Base-by-base conservation (phyloP, 2,888 invertebrate species). In the Ichneumoninae sp. region DNA sequence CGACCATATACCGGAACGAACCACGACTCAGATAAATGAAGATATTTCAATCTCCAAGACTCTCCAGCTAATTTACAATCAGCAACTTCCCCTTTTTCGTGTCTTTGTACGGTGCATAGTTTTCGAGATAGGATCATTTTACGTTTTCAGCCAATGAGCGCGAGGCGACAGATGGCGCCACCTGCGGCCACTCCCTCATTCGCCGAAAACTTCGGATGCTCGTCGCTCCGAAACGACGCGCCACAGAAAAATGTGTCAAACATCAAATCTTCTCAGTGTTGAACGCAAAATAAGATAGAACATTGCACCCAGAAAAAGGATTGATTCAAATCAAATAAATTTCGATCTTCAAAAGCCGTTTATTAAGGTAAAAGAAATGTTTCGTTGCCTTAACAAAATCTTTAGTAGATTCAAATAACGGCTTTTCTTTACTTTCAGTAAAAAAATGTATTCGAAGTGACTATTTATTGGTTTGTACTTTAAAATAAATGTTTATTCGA, bases 1-100 rank as follows among this genome's bases (percentile, higher is more conserved):
- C 1, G 19, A 33, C 50, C 7, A 50, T 33, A 50, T 63, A 79
- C 30, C 19, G 71, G 65, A 36, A 13, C 8, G 26, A 26, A 57
- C 22, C 30, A 66, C 70, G 73, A 83, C 80, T 76, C 52, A 77
- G 79, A 83, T 26, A 77, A 85, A 85, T 68, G 79, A 83, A 65
- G 79, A 85, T 82, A 79, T 76, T 82, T 60, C 76, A 82, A 75
- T 66, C 54, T 36, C 40, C 52, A 76, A 63, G 66, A 71, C 68
- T 68, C 22, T 13, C 13, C 66, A 6, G 80, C 81, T 73, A 81
- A 83, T 83, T 74, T 74, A 65, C 40, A 69, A 81, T 69, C n/a
- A 63, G 30, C 6, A 63, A 63, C 26, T 33, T 30, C 1, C 16
- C 7, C 6, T 33, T 33, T 60, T 30, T 0, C 16, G 13, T 7